phyloP scores from a whole-genome alignment of 2,888 invertebrate genomes.

The Baccha elongata region DNA sequence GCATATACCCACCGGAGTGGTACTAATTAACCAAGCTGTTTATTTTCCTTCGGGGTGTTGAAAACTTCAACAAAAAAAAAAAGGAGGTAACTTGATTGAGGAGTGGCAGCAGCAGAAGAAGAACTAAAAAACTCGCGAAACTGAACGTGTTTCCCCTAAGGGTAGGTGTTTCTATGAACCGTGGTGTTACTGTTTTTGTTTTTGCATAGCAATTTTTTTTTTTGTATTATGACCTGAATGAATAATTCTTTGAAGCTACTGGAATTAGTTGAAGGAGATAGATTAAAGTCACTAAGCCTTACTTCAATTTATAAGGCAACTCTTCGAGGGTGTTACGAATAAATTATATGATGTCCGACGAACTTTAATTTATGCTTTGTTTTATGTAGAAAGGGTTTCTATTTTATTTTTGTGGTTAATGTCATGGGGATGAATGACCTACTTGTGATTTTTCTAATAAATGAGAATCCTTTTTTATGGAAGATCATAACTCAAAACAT shows the following conservation, averaged over 20 bases:
- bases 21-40: slow-evolving; percentile 73
- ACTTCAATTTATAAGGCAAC: slow-evolving; percentile 3
- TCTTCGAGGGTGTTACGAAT: slow-evolving; percentile 5
- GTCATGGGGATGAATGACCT: slow-evolving; percentile 19
- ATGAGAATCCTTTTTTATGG: background rate
- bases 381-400: background rate
- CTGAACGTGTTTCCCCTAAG: slow-evolving; percentile 44
- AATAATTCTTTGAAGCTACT: slow-evolving; percentile 39
- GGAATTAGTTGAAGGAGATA: slow-evolving; percentile 33
- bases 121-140: slow-evolving; percentile 45
- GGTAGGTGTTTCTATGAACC: slow-evolving; percentile 26
- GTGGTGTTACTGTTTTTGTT: background rate
- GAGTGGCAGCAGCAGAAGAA: slow-evolving; percentile 18
- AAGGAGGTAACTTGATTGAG: slow-evolving; percentile 30
- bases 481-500: background rate
- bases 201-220: background rate
- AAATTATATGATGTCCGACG: slow-evolving; percentile 25
- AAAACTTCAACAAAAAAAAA: slow-evolving; percentile 54
- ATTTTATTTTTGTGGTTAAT: background rate
- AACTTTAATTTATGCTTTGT: slow-evolving; percentile 16
- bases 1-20: slow-evolving; percentile 52
- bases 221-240: slow-evolving; percentile 41
- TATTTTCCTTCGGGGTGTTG: slow-evolving; percentile 65
- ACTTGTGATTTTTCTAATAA: slow-evolving; percentile 12
- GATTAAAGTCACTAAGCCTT: slow-evolving; percentile 46